Evolutionary conservation across 2,113 vertebrate genomes (phyloP), one percentile per base, ranked within the genome.

Genomic region (Neolamprologus tretocephalus): DNA sequence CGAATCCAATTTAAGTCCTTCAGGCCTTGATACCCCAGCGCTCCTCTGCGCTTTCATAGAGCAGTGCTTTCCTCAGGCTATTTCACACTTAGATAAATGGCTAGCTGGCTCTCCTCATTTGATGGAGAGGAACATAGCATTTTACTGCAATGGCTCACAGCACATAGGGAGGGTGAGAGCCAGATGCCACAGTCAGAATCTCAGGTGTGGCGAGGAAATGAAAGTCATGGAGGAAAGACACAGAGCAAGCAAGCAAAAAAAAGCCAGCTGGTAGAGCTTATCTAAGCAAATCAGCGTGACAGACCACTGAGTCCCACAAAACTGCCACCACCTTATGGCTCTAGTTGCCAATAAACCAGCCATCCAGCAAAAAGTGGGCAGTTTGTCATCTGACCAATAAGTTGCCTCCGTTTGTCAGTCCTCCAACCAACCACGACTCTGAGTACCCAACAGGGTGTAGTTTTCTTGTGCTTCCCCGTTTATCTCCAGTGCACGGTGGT

Each of bases 51-150:
- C 81, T 42, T 61, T 87, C 83, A 71, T 7, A 81, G 58, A 57
- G 87, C 85, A 8, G 53, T 11, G 6, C 37, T 85, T 81, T 86
- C 87, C 83, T 82, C 81, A 54, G 84, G 92, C 88, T 79, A 87
- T 93, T 92, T 91, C 92, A 91, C 91, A 88, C 83, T 51, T 57
- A 28, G 87, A 89, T 91, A 31, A 90, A 93, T 83, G 53, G 61
- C 78, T 45, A 26, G 61, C 40, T 9, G 21, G 61, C 75, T 71
- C 12, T 78, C 73, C 71, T 88, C 86, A 33, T 85, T 37, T 83
- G 63, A 88, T 83, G 4, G 7, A 86, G 57, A 58, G 61, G 57
- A 90, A 80, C 28, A 79, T 66, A 86, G 23, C 4, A 16, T 89
- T 90, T 86, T 66, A 37, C 83, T 55, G 78, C 8, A 23, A 26